Percentiles rank a stretch among this genome's conserved stretches.
phyloP scores from a whole-genome alignment of 1,140 invertebrate genomes.

The Drosophila nebulosa region DNA sequence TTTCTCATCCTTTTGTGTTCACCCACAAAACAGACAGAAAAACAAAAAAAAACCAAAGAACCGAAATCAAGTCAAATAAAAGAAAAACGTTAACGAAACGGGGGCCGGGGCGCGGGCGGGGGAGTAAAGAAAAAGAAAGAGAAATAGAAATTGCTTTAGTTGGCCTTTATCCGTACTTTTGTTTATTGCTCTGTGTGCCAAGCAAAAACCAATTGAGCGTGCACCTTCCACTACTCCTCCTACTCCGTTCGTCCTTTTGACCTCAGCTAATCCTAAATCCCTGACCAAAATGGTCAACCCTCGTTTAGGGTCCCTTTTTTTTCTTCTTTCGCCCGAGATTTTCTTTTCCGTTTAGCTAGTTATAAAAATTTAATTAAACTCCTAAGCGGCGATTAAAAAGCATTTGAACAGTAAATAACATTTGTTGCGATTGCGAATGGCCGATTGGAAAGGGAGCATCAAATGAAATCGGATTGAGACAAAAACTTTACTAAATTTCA shows the following conservation, averaged over 20 bases:
- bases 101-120: background rate
- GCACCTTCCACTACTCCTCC: background rate
- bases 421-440: slow-evolving; percentile 34
- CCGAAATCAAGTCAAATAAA: background rate
- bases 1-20: slow-evolving; percentile 84
- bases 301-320: slow-evolving; percentile 52
- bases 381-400: slow-evolving; percentile 61
- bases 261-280: slow-evolving; percentile 45
- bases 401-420: slow-evolving; percentile 63
- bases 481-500: too few species aligned
- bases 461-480: background rate
- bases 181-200: slow-evolving; percentile 34
- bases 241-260: slow-evolving; percentile 7
- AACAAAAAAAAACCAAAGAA: background rate
- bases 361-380: slow-evolving; percentile 68
- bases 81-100: background rate
- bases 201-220: slow-evolving; percentile 55
- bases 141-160: slow-evolving; percentile 40
- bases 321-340: slow-evolving; percentile 55
- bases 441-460: background rate
- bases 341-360: slow-evolving; percentile 35
- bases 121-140: background rate
- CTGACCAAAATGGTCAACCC: slow-evolving; percentile 45
- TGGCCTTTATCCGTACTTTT: slow-evolving; percentile 46
- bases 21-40: background rate